phyloP scores from a whole-genome alignment of 2,113 vertebrate species.

The Talpa occidentalis region DNA sequence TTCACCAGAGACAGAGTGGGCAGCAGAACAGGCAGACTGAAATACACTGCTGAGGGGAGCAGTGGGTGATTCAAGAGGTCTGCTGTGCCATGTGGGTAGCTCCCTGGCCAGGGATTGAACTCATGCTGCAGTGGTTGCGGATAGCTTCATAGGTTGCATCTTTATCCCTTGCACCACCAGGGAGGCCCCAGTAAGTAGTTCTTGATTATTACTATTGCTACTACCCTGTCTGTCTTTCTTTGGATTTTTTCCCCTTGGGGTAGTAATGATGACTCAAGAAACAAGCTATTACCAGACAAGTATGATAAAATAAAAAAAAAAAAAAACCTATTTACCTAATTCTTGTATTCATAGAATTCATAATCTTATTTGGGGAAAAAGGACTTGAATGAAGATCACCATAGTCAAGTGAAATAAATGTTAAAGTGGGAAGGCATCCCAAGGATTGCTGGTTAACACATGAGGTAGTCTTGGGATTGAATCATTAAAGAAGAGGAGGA shows the following conservation, averaged over 20 bases:
- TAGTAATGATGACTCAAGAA: not conserved
- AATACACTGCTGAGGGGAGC: too few relatives aligned
- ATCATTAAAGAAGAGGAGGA: not conserved
- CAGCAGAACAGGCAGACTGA: too few relatives aligned
- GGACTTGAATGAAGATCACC: not conserved
- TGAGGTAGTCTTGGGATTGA: not conserved
- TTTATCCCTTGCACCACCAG: too few relatives aligned
- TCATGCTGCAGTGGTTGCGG: too few relatives aligned
- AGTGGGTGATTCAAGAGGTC: too few relatives aligned
- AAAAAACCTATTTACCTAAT: not conserved
- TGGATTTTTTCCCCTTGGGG: not conserved
- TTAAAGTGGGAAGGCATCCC: not conserved
- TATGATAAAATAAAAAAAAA: not conserved
- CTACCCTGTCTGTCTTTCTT: not conserved
- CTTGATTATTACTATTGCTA: not conserved
- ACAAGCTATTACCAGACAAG: not conserved
- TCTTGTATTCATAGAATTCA: conserved; percentile 26
- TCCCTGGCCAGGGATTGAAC: too few relatives aligned
- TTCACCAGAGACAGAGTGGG: too few relatives aligned
- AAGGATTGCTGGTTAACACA: not conserved
- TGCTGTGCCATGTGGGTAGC: too few relatives aligned
- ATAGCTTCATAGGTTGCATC: too few relatives aligned
- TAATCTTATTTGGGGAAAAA: not conserved
- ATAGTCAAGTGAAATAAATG: not conserved
- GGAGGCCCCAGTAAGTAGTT: conserved; percentile 8